Base-by-base conservation (phyloP, 37 sponge, comb jelly and placozoan genomes). In the Oscarella lobularis region DNA sequence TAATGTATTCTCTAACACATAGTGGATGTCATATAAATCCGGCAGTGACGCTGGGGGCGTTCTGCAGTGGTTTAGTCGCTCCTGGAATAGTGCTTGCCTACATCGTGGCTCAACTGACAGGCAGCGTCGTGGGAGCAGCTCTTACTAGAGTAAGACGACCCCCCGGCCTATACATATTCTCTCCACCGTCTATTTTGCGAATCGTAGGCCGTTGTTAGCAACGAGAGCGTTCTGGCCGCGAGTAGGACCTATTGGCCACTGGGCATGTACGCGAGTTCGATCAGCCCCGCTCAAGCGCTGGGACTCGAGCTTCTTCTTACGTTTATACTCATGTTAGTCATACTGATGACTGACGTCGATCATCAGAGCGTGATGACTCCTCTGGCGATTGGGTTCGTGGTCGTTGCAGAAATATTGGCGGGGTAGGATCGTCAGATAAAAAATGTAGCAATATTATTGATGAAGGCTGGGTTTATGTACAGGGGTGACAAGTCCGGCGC, bases 21-120 rank as follows among this genome's bases (percentile, higher is more conserved):
- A 85, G 87, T 79, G 87, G 87, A 35, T 82, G 83, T 33, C 87
- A 86, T 36, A 34, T 86, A 54, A 86, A 86, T 60, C 83, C 83
- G 35, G 83, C 87, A 31, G 80, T 86, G n/a, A 82, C 83, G 1
- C 4, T 72, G 3, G 87, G 80, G 5, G 83, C 78, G 31, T 82
- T 86, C 40, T 5, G 82, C 9, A 75, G 83, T 31, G 87, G 87
- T 2, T 75, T 74, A 31, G 54, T 86, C 65, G 81, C 78, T 35
- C 72, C 81, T 6, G 37, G 82, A 6, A 80, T 78, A n/a, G 75
- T 40, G 3, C 3, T 75, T 20, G 27, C 33, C 37, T 86, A 82
- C 67, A 55, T 86, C 67, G 2, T 74, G 38, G 75, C 83, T 41
- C 87, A 86, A 69, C 2, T 86, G 1, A 37, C 73, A 33, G 87